Evolutionary conservation across 2,797 vertebrate genomes (phyloP), one percentile per base, ranked within the genome.

Genomic region (Scomberomorus guttatus): DNA sequence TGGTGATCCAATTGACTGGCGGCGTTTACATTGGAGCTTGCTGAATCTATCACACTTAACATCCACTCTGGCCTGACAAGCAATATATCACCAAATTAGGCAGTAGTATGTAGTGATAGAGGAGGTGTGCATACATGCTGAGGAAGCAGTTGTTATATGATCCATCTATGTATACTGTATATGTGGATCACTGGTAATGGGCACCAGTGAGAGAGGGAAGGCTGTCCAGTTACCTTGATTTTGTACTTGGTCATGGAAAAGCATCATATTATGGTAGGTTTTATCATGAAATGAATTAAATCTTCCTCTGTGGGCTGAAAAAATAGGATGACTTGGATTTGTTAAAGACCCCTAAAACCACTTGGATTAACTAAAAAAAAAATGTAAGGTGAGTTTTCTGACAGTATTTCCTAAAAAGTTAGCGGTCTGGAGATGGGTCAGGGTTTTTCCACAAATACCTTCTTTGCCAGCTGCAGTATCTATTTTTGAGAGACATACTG

Each of bases 21-120:
- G 29, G 27, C 54, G 66, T 77, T 85, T 79, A 22, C 65, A 59
- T 13, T 57, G 61, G 39, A 50, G 24, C 25, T 51, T 12, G 13
- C 48, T 39, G 64, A 83, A 90, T 89, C 80, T 27, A 77, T 89
- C 82, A 81, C 68, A 79, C 65, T 89, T 85, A 83, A 69, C 48
- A 57, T 58, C 52, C 29, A 71, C 46, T 66, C 52, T 51, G 60
- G 55, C 34, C 42, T 78, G 81, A 83, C 68, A 85, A 27, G 78
- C 44, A 75, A 75, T 80, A 71, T 60, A 70, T 71, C 67, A 72
- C 24, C 67, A 75, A 81, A 86, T 87, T 68, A 84, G n/a, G 0
- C 54, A 42, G 52, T 48, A 22, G 48, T 44, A 69, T 58, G 22
- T 68, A 15, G 48, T 56, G 71, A 20, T 37, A 20, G 58, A 65